Percentiles rank a stretch among this genome's conserved stretches.
Evolutionary conservation across 2,113 vertebrate genomes (phyloP).

Genomic region (Budorcas taxicolor): DNA sequence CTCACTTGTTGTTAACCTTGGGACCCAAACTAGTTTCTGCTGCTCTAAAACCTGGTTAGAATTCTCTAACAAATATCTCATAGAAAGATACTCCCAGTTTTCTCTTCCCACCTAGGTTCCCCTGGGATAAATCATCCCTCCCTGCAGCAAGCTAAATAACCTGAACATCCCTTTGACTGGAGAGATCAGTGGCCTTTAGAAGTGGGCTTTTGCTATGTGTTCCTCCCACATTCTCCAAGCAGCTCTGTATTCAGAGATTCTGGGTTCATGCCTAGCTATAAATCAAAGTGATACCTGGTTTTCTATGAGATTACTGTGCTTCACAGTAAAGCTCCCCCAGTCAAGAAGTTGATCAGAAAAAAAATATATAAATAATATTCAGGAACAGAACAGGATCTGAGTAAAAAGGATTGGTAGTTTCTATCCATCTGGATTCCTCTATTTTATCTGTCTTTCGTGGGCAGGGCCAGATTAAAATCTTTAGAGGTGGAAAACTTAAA

Average conservation of each 20-base stretch:
- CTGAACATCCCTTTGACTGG: background rate
- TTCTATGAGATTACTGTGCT: background rate
- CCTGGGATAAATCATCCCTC: background rate
- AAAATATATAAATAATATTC: background rate
- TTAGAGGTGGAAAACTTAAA: background rate
- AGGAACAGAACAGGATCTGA: background rate
- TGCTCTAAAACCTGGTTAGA: background rate
- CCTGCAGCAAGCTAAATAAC: background rate
- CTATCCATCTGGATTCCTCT: background rate
- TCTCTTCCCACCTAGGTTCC: background rate
- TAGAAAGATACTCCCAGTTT: background rate
- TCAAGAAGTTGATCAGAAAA: background rate
- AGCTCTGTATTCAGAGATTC: background rate
- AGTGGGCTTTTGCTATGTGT: background rate
- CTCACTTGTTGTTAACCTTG: background rate
- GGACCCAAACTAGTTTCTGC: background rate
- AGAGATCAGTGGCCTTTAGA: background rate
- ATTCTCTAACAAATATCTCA: background rate
- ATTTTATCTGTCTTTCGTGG: background rate
- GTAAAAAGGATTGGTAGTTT: accelerated
- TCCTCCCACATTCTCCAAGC: background rate
- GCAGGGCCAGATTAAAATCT: background rate
- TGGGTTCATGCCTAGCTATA: background rate
- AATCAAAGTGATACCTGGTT: background rate
- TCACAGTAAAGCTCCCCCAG: background rate